Evolutionary conservation across 30 jellyfish, hydroid and myxozoan genomes (phyloP).

Genomic region (Cassiopea andromeda): DNA sequence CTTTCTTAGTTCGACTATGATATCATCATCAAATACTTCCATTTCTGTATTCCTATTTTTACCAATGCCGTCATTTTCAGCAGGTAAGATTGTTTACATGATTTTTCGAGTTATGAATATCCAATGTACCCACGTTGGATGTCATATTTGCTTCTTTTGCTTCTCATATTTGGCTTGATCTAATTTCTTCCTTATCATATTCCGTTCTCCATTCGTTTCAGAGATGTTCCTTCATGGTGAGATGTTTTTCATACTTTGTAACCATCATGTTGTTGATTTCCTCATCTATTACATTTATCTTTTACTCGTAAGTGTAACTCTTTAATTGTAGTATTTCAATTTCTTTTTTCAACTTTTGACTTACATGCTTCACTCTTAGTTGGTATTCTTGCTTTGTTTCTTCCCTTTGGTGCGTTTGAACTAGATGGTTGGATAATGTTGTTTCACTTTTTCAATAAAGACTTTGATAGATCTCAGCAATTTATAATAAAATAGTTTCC

Average conservation of each 20-base stretch:
- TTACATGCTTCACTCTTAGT: not conserved
- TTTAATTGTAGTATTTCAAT: not conserved
- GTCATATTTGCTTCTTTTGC: not conserved
- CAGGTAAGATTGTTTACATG: not conserved
- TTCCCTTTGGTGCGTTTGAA: not conserved
- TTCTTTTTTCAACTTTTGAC: not conserved
- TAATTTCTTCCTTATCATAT: not conserved
- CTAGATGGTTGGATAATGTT: not conserved
- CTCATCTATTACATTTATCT: not conserved
- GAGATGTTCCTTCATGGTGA: not conserved
- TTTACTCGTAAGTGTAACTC: not conserved
- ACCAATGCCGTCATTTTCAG: not conserved
- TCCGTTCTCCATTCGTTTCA: not conserved
- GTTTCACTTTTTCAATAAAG: not conserved
- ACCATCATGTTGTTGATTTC: not conserved
- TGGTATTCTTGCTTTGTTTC: not conserved
- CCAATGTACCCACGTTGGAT: not conserved
- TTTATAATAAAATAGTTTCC: not conserved
- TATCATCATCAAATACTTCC: not conserved
- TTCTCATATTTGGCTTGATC: not conserved
- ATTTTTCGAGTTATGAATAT: not conserved
- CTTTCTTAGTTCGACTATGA: not conserved
- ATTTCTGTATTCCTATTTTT: not conserved
- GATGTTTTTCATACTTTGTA: not conserved
- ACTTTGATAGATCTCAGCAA: not conserved